A percentile compares a stretch with the other conserved stretches of the same genome.
Evolutionary conservation across 2,113 vertebrate species (phyloP).

Genomic region (Urocynchramus pylzowi): DNA sequence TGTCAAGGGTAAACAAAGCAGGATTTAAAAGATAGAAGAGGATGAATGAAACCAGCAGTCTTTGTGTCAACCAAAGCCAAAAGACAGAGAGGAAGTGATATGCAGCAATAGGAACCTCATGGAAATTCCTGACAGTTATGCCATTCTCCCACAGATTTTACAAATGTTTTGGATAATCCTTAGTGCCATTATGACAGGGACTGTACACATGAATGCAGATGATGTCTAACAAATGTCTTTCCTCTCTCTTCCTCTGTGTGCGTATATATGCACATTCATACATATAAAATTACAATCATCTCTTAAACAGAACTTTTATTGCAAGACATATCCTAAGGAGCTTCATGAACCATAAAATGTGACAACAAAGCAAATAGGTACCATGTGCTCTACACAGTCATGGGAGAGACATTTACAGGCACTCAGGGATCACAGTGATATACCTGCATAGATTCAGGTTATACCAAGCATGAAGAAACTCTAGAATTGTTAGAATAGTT

Average conservation of each 20-base stretch:
- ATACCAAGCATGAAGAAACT: background rate
- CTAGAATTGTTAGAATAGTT: background rate
- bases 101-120: background rate
- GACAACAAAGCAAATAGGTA: constrained; percentile 48
- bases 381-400: constrained; percentile 3
- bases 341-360: constrained; percentile 37
- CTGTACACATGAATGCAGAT: background rate
- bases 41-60: background rate
- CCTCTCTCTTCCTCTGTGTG: background rate
- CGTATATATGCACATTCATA: background rate
- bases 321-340: background rate
- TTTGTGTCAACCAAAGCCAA: background rate
- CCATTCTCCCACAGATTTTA: constrained; percentile 18
- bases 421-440: background rate
- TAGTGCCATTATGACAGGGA: background rate
- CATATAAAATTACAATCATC: background rate
- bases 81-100: background rate
- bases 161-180: background rate
- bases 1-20: constrained; percentile 6
- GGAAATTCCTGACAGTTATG: constrained; percentile 30
- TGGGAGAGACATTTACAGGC: background rate
- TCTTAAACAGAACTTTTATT: constrained; percentile 42
- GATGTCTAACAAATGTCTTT: constrained; percentile 14
- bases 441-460: background rate
- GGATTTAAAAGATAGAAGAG: background rate